Evolutionary conservation across 2,888 invertebrate genomes (phyloP), one percentile per base, ranked within the genome.

Genomic region (Drosophila greeni): DNA sequence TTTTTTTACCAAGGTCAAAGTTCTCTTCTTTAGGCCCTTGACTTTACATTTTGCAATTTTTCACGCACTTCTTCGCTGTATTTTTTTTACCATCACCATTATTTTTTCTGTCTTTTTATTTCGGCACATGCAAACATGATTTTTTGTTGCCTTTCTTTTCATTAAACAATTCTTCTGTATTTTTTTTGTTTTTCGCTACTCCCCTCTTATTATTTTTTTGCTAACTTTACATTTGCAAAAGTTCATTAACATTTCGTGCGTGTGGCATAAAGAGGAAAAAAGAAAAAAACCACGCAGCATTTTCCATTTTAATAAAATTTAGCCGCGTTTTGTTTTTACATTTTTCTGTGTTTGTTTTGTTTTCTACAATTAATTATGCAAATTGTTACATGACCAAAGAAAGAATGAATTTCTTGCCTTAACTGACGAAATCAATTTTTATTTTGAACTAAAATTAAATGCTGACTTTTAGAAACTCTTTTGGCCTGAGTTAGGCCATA

Each of bases 211-310:
- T 37, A 31, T 37, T 57, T 42, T 72, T 73, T 39, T 49, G 76
- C 74, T 12, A 64, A 69, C 59, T 54, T 76, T 70, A 70, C 65
- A 73, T 59, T 60, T 51, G 48, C 67, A 43, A 77, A 82, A 80
- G 79, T 84, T 80, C 79, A 80, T 82, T 84, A 84, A 82, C 79
- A 84, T 70, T 65, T 56, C 31, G 47, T 42, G 61, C 54, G 48
- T 62, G 52, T 71, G 59, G 48, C 18, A 42, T n/a, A n/a, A n/a
- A 57, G 29, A 48, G 36, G 34, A 42, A 26, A n/a, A 51, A 20
- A 42, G 31, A n/a, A 51, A 20, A 52, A 65, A 58, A 36, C 26
- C 43, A 72, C 56, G 34, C 65, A 81, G 64, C 68, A 34, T 40
- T 77, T 76, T 77, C 65, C 40, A 58, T 53, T 73, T 75, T 66